These are phyloP conservation scores for Lithosia quadra DNA, from an alignment of 2,888 invertebrate genomes.

Conservation along the genomic window DNA sequence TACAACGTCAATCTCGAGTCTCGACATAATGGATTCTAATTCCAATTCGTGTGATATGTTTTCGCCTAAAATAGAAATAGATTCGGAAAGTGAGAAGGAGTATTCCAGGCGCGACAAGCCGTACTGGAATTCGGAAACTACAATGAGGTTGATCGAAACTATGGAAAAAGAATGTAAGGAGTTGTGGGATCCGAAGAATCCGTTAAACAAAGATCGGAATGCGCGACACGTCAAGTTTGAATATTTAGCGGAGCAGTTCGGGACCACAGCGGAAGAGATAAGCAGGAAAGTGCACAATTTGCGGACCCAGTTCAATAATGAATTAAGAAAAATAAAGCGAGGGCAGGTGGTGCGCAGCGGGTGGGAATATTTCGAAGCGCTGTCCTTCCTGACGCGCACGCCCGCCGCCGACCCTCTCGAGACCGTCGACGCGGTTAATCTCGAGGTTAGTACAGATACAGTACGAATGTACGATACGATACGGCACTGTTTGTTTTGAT, in stretches of 20 bases:
- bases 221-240: conserved; percentile 69
- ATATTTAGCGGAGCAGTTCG: conserved; percentile 72
- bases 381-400: conserved; percentile 71
- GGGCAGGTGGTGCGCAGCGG: conserved; percentile 66
- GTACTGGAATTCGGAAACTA: conserved; percentile 74
- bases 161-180: conserved; percentile 76
- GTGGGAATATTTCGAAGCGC: conserved; percentile 81
- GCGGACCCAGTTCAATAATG: conserved; percentile 78
- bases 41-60: conserved; percentile 70
- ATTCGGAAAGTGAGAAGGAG: conserved; percentile 64
- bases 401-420: conserved; percentile 66
- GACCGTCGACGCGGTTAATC: conserved; percentile 70
- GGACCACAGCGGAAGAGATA: conserved; percentile 75
- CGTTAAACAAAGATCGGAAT: conserved; percentile 65
- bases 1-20: conserved; percentile 63
- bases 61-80: conserved; percentile 73
- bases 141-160: conserved; percentile 70
- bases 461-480: conserved; percentile 31
- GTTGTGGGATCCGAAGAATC: conserved; percentile 76
- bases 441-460: conserved; percentile 68
- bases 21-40: conserved; percentile 72
- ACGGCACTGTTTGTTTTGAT: conserved; percentile 22
- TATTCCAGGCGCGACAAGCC: conserved; percentile 42
- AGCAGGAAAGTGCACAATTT: conserved; percentile 79
- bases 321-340: conserved; percentile 77